Conservation (phyloP, 2,888 invertebrate genomes). For the Ophioninae sp. region DNA sequence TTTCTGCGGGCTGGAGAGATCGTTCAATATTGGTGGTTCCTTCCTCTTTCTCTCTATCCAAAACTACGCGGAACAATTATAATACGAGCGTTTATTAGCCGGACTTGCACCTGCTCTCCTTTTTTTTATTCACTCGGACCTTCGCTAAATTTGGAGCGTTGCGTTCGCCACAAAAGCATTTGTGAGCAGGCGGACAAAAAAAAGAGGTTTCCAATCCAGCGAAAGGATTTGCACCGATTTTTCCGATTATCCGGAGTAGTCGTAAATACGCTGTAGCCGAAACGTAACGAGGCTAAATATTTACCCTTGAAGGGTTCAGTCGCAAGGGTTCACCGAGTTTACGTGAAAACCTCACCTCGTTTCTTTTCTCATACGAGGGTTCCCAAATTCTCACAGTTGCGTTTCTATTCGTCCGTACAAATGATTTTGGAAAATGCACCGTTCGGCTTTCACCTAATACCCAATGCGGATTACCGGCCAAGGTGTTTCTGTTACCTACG, state of each 20-base stretch:
- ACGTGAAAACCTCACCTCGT: constrained; percentile 64
- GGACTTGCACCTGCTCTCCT: constrained; percentile 44
- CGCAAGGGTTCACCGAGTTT: constrained; percentile 50
- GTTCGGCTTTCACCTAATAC: constrained; percentile 77
- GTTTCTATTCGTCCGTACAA: constrained; percentile 8
- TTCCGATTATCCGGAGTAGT: constrained; percentile 21
- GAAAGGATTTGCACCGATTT: constrained; percentile 46
- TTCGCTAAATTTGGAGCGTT: constrained; percentile 43
- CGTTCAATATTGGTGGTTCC: constrained; percentile 32
- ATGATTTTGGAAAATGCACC: constrained; percentile 69
- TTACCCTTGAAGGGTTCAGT: constrained; percentile 70
- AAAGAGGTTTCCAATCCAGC: not conserved
- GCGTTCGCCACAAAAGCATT: constrained; percentile 20
- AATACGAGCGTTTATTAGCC: constrained; percentile 26
- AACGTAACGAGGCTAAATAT: constrained; percentile 74
- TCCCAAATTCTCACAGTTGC: constrained; percentile 1
- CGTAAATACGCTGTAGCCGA: constrained; percentile 48
- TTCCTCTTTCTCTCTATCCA: constrained; percentile 31
- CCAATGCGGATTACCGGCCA: constrained; percentile 73
- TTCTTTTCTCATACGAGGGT: constrained; percentile 45
- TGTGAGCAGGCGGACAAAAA: not conserved
- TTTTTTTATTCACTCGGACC: not conserved
- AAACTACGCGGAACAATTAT: constrained; percentile 32
- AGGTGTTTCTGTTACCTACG: constrained; percentile 30
- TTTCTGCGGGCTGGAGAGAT: constrained; percentile 25